phyloP scores from a whole-genome alignment of 1,140 invertebrate genomes.

The Drosophila busckii region DNA sequence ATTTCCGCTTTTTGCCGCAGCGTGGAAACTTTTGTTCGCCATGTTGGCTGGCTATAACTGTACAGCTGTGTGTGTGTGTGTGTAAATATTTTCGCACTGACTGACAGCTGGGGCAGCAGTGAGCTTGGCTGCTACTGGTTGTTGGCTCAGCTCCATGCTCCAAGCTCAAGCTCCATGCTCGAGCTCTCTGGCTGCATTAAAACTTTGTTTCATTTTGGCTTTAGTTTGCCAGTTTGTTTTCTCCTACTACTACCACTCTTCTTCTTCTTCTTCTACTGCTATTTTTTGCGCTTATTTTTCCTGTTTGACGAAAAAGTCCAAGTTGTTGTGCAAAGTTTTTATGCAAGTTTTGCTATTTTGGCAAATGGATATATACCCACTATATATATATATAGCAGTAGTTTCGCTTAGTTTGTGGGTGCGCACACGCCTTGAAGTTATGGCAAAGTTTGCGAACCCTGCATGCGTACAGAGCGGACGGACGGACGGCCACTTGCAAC shows the following conservation, averaged over 20 bases:
- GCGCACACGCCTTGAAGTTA: slow-evolving; percentile 21
- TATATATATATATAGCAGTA: too few relatives aligned
- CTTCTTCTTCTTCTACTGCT: too few relatives aligned
- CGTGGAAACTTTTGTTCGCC: slow-evolving; percentile 71
- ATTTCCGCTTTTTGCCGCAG: slow-evolving; percentile 78
- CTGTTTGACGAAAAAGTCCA: slow-evolving; percentile 76
- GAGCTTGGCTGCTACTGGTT: slow-evolving; percentile 31
- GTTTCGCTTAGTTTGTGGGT: slow-evolving; percentile 30
- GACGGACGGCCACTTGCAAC: too few relatives aligned
- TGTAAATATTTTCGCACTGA: slow-evolving; percentile 64
- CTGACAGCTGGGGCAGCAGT: slow-evolving; percentile 66
- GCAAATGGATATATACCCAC: slow-evolving; percentile 63
- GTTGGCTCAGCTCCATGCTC: slow-evolving; percentile 31
- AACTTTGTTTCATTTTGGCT: slow-evolving; percentile 70
- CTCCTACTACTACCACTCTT: too few relatives aligned
- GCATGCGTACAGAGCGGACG: too few relatives aligned
- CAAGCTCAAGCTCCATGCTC: too few relatives aligned
- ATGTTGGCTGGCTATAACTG: slow-evolving; percentile 38
- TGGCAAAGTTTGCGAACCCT: slow-evolving; percentile 56
- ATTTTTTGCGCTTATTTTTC: slow-evolving; percentile 37
- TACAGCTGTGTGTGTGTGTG: slow-evolving; percentile 29
- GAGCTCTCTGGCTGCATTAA: slow-evolving; percentile 58
- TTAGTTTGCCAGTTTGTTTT: slow-evolving; percentile 43
- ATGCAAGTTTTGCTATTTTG: slow-evolving; percentile 76
- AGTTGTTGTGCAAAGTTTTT: slow-evolving; percentile 76